These are phyloP conservation scores for Drosophila hydei DNA, from an alignment of 1,140 invertebrate species.

Conservation along the genomic window DNA sequence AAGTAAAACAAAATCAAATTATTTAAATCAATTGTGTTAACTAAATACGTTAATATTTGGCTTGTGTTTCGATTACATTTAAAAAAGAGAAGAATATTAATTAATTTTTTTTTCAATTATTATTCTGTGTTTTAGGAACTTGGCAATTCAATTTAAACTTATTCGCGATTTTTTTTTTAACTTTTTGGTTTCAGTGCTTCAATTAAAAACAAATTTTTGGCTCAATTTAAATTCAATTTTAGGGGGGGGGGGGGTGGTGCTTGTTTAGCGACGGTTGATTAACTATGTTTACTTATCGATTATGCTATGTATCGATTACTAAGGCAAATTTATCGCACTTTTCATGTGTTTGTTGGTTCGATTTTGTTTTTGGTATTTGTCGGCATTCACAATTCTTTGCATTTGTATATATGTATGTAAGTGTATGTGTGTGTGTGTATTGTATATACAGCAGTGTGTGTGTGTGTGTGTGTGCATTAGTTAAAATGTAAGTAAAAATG, in stretches of 20 bases:
- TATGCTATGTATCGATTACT: conserved; percentile 17
- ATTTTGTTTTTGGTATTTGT: conserved; percentile 26
- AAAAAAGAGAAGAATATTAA: conserved; percentile 24
- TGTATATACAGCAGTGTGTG: conserved; percentile 19
- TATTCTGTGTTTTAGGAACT: conserved; percentile 47
- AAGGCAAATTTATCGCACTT: conserved; percentile 16
- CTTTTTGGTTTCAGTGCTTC: conserved; percentile 35
- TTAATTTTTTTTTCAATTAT: conserved; percentile 14
- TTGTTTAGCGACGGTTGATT: too few relatives aligned
- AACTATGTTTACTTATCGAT: not conserved
- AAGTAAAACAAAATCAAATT: conserved; percentile 21
- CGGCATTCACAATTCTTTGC: conserved; percentile 57
- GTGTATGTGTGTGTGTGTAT: conserved; percentile 20
- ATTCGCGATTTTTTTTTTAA: not conserved
- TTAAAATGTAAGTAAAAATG: conserved; percentile 20
- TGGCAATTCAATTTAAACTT: conserved; percentile 26
- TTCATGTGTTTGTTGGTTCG: conserved; percentile 6
- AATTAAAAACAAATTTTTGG: conserved; percentile 57
- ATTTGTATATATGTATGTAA: conserved; percentile 23
- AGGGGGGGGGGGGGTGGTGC: not conserved
- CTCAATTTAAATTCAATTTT: conserved; percentile 50
- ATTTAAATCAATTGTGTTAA: conserved; percentile 29
- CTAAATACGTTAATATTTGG: conserved; percentile 65
- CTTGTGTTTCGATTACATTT: conserved; percentile 50
- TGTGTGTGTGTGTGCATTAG: conserved; percentile 5